Evolutionary conservation across 1,140 invertebrate species (phyloP), one percentile per base, ranked within the genome.

Genomic region (Aphidius ervi): DNA sequence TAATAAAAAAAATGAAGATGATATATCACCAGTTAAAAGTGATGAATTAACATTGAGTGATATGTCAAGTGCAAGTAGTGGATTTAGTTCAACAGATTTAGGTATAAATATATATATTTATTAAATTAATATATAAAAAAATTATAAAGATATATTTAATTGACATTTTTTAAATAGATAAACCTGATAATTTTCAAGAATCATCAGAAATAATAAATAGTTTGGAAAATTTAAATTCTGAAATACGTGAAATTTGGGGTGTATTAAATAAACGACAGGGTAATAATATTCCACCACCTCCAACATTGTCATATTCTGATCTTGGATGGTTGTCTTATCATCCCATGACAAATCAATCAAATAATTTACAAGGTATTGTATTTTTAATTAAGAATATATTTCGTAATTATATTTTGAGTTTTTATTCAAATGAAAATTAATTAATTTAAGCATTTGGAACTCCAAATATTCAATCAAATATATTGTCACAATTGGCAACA

Each of bases 181-280:
- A 70, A 63, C 68, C 67, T 10, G 67, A 65, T 62, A 64, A 83
- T 64, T 83, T 83, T 65, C 83, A 86, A 74, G 86, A 87, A 70
- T 84, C 86, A 0, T 85, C 84, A 23, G 86, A 88, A 68, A 87
- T 87, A 62, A 86, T 88, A 41, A 84, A 87, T 59, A 88, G 84
- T 65, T 73, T 88, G 62, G 87, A 88, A 67, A 88, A 86, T 68
- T 78, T 88, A 5, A 88, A 88, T 72, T 84, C 83, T 0, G 87
- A 88, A 72, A 88, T 89, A 58, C 81, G 85, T 23, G 87, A 88
- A 68, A 88, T 88, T 59, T 86, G 87, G 81, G 84, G 86, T 45
- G 85, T 88, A 46, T 73, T 89, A 16, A 82, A 86, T 40, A 86
- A 86, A 65, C 83, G 86, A 58, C 82, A 84, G 62, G 82, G 83